Base-by-base conservation (phyloP, 2,888 invertebrate genomes). In the Euplexia lucipara region DNA sequence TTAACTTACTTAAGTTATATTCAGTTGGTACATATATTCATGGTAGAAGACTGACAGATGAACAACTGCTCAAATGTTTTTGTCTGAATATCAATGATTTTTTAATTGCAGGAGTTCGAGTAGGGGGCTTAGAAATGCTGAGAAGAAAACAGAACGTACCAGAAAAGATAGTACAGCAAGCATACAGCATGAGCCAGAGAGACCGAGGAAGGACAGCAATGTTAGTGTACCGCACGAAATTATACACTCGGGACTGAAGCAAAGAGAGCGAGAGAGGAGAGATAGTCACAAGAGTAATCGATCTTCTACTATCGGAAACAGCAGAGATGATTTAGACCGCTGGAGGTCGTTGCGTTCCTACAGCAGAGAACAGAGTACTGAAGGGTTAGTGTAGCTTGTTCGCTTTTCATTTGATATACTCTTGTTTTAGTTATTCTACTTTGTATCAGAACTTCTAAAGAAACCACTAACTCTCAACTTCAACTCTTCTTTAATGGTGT, bases 351-450 rank as follows among this genome's bases (percentile, higher is more conserved):
- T 95, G 67, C 86, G 95, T 41, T 95, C 95, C 20, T 95, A 91
- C 58, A 96, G 95, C 83, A 89, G 95, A 71, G 95, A 95, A 82
- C 95, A 95, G 52, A 95, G 95, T 70, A 88, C 91, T 60, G 95
- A 96, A 87, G 92, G 95, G 95, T 95, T 83, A 73, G 67, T 67
- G 14, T 12, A 32, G 32, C 3, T 37, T n/a, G 0, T 70, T 35
- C 20, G 14, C 16, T 35, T 16, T 20, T 45, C 47, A 6, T 20
- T 14, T 9, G 20, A 26, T 60, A 34, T 34, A 26, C 10, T 2
- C 1, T 53, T 5, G n/a, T 18, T 30, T n/a, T 39, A 4, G 54
- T 12, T 30, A 26, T 44, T 30, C 3, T 9, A 22, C 1, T 34
- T 53, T 26, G 14, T 57, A 22, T 22, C 12, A 18, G 6, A 22